Evolutionary conservation across 2,113 vertebrate species (phyloP).

Genomic region (Prietella phreatophila): DNA sequence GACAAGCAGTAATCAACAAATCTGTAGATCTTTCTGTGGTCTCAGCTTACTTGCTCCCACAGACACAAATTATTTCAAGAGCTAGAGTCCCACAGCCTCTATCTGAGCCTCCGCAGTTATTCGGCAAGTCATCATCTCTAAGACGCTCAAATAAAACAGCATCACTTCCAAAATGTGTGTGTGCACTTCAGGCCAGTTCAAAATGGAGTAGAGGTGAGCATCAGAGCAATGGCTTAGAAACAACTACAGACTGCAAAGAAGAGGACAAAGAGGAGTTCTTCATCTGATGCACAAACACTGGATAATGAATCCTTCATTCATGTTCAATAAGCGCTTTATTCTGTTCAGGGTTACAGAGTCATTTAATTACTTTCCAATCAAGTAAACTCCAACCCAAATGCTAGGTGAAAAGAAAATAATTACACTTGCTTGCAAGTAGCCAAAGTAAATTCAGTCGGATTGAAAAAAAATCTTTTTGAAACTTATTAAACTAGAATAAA

Average conservation of each 20-base stretch:
- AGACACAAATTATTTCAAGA: constrained; percentile 36
- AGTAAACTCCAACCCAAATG: neutral
- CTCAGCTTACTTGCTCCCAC: constrained; percentile 77
- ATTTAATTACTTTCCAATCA: neutral
- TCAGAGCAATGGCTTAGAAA: neutral
- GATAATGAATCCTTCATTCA: neutral
- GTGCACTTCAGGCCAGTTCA: neutral
- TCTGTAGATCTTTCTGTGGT: constrained; percentile 82
- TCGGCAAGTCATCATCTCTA: constrained; percentile 32
- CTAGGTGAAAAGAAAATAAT: neutral
- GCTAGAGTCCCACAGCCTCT: constrained; percentile 56
- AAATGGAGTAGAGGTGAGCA: neutral
- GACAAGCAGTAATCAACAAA: constrained; percentile 73
- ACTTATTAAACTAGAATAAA: neutral
- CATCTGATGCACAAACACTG: constrained; percentile 67
- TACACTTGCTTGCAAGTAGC: neutral
- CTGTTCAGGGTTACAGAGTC: too few relatives aligned
- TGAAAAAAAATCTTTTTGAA: too few relatives aligned
- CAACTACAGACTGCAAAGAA: neutral
- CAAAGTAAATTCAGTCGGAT: too few relatives aligned
- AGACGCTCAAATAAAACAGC: constrained; percentile 47
- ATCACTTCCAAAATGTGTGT: constrained; percentile 34
- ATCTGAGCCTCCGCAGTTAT: constrained; percentile 56
- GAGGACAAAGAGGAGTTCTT: constrained; percentile 80
- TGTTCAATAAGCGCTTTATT: neutral